phyloP scores from a whole-genome alignment of 92 coral and sea anemone species.

The Chrysogorgia sp. region DNA sequence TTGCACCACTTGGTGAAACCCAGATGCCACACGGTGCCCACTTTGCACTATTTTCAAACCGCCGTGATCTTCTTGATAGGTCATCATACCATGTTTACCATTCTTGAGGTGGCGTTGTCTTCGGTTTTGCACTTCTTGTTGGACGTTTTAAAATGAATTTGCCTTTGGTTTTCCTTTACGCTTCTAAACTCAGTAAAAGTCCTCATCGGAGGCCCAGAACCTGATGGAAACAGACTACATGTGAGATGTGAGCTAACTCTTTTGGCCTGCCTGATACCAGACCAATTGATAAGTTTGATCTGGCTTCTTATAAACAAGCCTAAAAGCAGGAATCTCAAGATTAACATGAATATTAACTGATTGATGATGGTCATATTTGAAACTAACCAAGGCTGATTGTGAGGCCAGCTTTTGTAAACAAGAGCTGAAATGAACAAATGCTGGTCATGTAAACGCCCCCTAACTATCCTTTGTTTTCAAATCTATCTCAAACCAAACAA shows the following conservation, averaged over 20 bases:
- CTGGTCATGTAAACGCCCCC: no score
- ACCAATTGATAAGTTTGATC: no score
- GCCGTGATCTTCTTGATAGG: slow-evolving; percentile 1
- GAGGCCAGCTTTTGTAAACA: no score
- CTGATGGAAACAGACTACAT: slow-evolving; percentile 6
- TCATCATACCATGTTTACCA: background rate
- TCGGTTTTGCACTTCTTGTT: background rate
- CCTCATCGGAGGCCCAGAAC: background rate
- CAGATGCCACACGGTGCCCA: background rate
- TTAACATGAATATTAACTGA: no score
- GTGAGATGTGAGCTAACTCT: background rate
- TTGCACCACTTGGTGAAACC: background rate
- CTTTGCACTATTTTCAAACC: background rate
- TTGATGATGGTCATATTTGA: no score
- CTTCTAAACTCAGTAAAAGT: background rate
- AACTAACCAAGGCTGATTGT: no score
- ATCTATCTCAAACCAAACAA: no score
- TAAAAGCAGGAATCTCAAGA: no score
- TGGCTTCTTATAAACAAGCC: no score
- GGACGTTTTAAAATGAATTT: background rate
- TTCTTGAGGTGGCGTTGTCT: background rate
- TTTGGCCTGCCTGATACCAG: no score
- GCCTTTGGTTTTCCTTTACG: background rate
- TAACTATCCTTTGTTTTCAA: no score
- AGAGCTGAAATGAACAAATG: no score